Evolutionary conservation across 1,140 invertebrate species (phyloP).

Genomic region (Drosophila auraria): DNA sequence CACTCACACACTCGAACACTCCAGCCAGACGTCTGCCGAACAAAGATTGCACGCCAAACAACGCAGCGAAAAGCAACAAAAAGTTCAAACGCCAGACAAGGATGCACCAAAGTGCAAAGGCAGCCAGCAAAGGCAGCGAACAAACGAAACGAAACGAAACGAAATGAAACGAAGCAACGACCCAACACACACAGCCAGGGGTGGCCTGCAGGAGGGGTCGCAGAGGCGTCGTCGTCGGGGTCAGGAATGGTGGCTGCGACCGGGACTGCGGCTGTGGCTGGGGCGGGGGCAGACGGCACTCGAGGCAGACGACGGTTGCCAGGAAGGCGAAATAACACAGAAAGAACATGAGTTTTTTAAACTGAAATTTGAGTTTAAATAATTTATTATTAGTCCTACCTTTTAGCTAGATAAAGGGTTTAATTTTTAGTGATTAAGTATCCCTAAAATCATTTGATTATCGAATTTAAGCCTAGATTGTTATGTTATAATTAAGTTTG

Average conservation of each 20-base stretch:
- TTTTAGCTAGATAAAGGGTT: not conserved
- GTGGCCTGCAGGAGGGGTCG: slow-evolving; percentile 19
- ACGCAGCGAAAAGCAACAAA: slow-evolving; percentile 68
- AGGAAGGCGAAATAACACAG: slow-evolving; percentile 19
- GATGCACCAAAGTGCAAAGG: slow-evolving; percentile 83
- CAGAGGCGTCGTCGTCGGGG: slow-evolving; percentile 16
- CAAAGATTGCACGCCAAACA: slow-evolving; percentile 77
- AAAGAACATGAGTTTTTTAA: not conserved
- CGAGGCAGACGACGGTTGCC: slow-evolving; percentile 62
- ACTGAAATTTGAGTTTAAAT: not conserved
- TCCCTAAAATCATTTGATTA: not conserved
- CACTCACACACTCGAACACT: slow-evolving; percentile 11
- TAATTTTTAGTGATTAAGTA: not conserved
- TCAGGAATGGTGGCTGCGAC: slow-evolving; percentile 5
- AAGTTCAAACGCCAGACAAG: slow-evolving; percentile 84
- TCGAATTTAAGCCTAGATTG: too few species aligned
- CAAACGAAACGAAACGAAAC: slow-evolving; percentile 33
- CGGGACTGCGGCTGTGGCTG: not conserved
- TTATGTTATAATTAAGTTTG: too few species aligned
- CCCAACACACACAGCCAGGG: slow-evolving; percentile 11
- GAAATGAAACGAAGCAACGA: slow-evolving; percentile 39
- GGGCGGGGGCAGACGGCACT: slow-evolving; percentile 34
- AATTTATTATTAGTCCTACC: not conserved
- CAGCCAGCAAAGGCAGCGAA: slow-evolving; percentile 76
- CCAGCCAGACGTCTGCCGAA: slow-evolving; percentile 78